These are phyloP conservation scores for Leptinotarsa rubiginosa DNA, from an alignment of 2,888 invertebrate species.

Conservation along the genomic window DNA sequence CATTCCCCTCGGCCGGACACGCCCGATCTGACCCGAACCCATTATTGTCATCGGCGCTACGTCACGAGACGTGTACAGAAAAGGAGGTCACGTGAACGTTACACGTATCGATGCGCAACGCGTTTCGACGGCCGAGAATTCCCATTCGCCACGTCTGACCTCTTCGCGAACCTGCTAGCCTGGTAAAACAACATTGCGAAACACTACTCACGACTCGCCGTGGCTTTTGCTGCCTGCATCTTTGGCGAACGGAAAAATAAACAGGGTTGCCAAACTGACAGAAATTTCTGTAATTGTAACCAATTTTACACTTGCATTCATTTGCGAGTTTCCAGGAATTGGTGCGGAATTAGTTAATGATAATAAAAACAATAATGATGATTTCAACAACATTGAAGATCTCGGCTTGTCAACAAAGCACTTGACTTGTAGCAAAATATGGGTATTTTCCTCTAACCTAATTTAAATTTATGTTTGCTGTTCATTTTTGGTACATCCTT, in stretches of 20 bases:
- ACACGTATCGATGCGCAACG: slow-evolving; percentile 34
- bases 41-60: slow-evolving; percentile 43
- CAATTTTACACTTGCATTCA: too few relatives aligned
- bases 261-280: not conserved
- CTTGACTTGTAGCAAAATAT: too few relatives aligned
- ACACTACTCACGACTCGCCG: not conserved
- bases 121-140: slow-evolving; percentile 11
- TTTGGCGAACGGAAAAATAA: not conserved
- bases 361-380: too few relatives aligned
- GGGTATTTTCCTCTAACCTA: too few relatives aligned
- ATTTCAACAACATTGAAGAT: too few relatives aligned
- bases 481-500: too few relatives aligned
- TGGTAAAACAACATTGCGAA: slow-evolving; percentile 22
- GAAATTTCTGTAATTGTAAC: too few relatives aligned
- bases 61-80: slow-evolving; percentile 51
- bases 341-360: too few relatives aligned
- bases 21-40: slow-evolving; percentile 43
- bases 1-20: slow-evolving; percentile 50
- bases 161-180: slow-evolving; percentile 25
- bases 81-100: slow-evolving; percentile 55
- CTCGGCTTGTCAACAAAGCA: too few relatives aligned
- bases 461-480: too few relatives aligned
- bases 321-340: too few relatives aligned
- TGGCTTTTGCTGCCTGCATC: not conserved
- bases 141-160: slow-evolving; percentile 24